Percentiles rank a stretch among this genome's conserved stretches.
phyloP scores from a whole-genome alignment of 2,888 invertebrate genomes.

The Malthinus seriepunctatus region DNA sequence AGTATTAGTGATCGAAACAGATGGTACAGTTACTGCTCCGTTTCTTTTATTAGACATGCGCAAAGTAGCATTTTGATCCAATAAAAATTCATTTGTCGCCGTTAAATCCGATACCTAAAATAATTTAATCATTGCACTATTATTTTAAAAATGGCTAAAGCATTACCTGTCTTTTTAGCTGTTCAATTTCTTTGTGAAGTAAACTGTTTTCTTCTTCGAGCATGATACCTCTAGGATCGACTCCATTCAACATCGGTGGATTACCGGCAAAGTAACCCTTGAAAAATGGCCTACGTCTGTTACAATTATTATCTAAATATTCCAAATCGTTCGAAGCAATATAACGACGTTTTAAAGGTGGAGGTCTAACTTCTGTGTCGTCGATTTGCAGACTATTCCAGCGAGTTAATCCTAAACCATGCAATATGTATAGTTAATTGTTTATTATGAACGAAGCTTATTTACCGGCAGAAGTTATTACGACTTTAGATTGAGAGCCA shows the following conservation, averaged over 20 bases:
- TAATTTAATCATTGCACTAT: not conserved
- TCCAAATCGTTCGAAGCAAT: conserved; percentile 36
- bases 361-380: conserved; percentile 48
- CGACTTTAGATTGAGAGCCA: conserved; percentile 15
- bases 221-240: conserved; percentile 54
- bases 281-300: conserved; percentile 37
- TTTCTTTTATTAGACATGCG: conserved; percentile 63
- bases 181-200: conserved; percentile 68
- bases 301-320: conserved; percentile 32
- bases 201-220: conserved; percentile 71
- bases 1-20: conserved; percentile 63
- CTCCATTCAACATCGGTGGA: conserved; percentile 47
- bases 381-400: conserved; percentile 43
- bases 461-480: conserved; percentile 14
- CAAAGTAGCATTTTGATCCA: conserved; percentile 76
- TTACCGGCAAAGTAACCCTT: conserved; percentile 52
- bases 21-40: conserved; percentile 62
- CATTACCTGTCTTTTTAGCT: conserved; percentile 67
- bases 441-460: not conserved
- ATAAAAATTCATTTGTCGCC: conserved; percentile 76
- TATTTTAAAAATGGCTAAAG: not conserved
- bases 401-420: conserved; percentile 29
- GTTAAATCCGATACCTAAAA: conserved; percentile 67
- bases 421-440: not conserved
- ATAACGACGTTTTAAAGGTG: conserved; percentile 49